phyloP scores from a whole-genome alignment of 2,888 invertebrate genomes.

The Dasypolia templi region DNA sequence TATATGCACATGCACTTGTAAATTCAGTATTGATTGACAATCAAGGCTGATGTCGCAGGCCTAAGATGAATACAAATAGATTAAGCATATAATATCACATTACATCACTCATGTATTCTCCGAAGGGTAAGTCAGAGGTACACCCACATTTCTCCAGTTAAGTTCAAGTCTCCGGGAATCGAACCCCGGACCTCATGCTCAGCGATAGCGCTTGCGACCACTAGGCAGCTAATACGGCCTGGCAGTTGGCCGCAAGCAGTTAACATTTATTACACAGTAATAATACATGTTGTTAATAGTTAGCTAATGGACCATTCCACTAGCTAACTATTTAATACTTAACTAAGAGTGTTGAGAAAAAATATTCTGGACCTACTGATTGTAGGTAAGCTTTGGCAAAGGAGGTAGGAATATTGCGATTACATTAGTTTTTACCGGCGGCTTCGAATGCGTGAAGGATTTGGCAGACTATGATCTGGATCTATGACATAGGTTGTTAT shows the following conservation, averaged over 20 bases:
- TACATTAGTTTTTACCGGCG: not conserved
- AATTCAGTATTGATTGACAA: conserved; percentile 7
- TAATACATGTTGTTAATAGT: not conserved
- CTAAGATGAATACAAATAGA: conserved; percentile 4
- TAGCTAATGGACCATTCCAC: not conserved
- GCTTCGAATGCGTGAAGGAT: not conserved
- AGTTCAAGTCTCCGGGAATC: not conserved
- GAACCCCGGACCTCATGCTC: not conserved
- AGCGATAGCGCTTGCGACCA: not conserved
- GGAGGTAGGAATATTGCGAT: not conserved
- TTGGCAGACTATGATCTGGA: not conserved
- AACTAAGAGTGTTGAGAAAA: not conserved
- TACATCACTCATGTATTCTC: not conserved
- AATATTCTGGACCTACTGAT: not conserved
- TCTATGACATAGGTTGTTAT: too few relatives aligned
- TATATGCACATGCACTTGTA: not conserved
- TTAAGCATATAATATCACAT: not conserved
- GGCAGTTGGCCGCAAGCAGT: not conserved
- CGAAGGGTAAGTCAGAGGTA: not conserved
- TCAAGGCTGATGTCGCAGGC: not conserved
- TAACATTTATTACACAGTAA: not conserved
- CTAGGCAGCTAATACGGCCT: not conserved
- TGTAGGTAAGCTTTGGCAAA: not conserved
- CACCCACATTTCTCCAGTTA: not conserved
- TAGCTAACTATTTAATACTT: not conserved